These are phyloP conservation scores for Stegastes partitus DNA, from an alignment of 2,113 vertebrate genomes.

Conservation along the genomic window DNA sequence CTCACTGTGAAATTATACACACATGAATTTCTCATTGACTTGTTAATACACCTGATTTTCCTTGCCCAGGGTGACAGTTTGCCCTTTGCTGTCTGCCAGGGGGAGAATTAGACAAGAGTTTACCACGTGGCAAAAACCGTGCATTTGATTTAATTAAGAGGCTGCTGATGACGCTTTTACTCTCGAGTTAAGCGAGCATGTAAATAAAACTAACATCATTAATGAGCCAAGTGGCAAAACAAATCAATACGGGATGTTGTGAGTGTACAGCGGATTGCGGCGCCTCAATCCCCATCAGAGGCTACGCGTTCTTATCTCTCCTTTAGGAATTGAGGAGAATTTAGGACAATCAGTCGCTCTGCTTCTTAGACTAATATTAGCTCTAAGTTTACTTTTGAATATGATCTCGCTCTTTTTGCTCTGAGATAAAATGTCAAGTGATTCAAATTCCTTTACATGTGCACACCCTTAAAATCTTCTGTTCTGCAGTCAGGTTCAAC, in stretches of 20 bases:
- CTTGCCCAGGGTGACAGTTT: slow-evolving; percentile 60
- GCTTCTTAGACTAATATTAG: background rate
- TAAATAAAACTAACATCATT: slow-evolving; percentile 65
- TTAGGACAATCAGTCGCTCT: background rate
- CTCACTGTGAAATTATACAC: slow-evolving; percentile 81
- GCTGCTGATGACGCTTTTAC: slow-evolving; percentile 49
- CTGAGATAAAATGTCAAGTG: background rate
- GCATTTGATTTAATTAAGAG: slow-evolving; percentile 73
- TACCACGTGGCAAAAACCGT: slow-evolving; percentile 20
- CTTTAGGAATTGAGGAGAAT: slow-evolving; percentile 11
- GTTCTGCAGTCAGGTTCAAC: background rate
- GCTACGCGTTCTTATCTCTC: background rate
- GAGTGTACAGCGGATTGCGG: slow-evolving; percentile 4
- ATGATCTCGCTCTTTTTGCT: background rate
- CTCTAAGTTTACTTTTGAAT: background rate
- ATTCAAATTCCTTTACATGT: background rate
- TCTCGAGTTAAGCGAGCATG: slow-evolving; percentile 62
- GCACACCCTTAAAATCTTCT: background rate
- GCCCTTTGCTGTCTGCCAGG: slow-evolving; percentile 68
- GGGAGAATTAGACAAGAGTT: slow-evolving; percentile 22
- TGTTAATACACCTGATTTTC: slow-evolving; percentile 80
- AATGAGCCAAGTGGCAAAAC: slow-evolving; percentile 57
- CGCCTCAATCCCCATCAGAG: slow-evolving; percentile 6
- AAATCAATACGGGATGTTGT: slow-evolving; percentile 52
- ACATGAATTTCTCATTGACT: slow-evolving; percentile 79